These are phyloP conservation scores for Pleuronectes platessa DNA, from an alignment of 2,113 vertebrate species.

Conservation along the genomic window DNA sequence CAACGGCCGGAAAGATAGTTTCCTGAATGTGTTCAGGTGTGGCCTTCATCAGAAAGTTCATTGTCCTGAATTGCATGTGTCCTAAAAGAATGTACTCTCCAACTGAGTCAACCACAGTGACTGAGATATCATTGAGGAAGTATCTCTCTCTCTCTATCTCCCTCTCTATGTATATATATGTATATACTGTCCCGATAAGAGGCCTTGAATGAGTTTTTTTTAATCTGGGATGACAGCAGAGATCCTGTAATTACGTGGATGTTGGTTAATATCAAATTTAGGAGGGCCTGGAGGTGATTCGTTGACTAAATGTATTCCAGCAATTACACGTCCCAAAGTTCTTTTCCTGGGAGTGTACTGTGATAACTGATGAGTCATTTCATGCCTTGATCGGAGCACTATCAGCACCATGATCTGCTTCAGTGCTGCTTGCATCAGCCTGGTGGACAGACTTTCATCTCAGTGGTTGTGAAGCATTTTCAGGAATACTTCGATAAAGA, in stretches of 20 bases:
- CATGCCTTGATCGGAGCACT: slow-evolving; percentile 36
- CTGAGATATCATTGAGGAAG: slow-evolving; percentile 41
- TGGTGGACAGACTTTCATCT: slow-evolving; percentile 51
- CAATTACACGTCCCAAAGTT: slow-evolving; percentile 46
- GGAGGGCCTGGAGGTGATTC: slow-evolving; percentile 47
- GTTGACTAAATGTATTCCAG: slow-evolving; percentile 11
- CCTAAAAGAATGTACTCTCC: slow-evolving; percentile 34
- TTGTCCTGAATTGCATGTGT: slow-evolving; percentile 29
- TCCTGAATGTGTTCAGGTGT: slow-evolving; percentile 75
- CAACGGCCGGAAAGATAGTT: slow-evolving; percentile 66
- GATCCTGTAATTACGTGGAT: neutral
- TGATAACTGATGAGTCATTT: slow-evolving; percentile 66
- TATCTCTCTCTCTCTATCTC: slow-evolving; percentile 25
- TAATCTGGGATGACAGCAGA: neutral
- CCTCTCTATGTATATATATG: slow-evolving; percentile 16
- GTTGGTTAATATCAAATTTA: slow-evolving; percentile 55
- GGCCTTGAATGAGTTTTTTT: too few relatives aligned
- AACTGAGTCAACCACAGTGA: slow-evolving; percentile 26
- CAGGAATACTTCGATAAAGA: slow-evolving; percentile 38
- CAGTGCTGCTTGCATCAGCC: slow-evolving; percentile 41
- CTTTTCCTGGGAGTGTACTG: slow-evolving; percentile 55
- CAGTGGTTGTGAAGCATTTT: slow-evolving; percentile 50
- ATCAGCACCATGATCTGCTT: slow-evolving; percentile 45
- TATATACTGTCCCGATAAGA: too few relatives aligned
- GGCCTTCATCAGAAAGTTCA: slow-evolving; percentile 64